These are phyloP conservation scores for Cheumatopsyche charites DNA, from an alignment of 1,140 invertebrate species.

Conservation along the genomic window DNA sequence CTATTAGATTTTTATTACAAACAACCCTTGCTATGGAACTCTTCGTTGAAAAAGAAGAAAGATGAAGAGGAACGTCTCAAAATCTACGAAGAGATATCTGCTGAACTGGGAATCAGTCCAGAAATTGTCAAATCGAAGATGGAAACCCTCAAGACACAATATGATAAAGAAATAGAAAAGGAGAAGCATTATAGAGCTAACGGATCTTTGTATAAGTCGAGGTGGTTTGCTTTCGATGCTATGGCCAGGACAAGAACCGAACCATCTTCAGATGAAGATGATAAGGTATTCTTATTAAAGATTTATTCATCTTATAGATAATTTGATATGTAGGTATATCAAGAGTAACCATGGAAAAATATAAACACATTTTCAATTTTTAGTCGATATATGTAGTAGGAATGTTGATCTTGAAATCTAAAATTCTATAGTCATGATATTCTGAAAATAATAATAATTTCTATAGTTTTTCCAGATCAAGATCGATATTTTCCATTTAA, in stretches of 20 bases:
- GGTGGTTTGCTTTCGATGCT: slow-evolving; percentile 14
- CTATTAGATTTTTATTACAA: not conserved
- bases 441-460: no score
- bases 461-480: no score
- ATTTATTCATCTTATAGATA: no score
- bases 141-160: not conserved
- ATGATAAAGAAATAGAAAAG: not conserved
- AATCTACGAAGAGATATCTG: not conserved
- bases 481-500: no score
- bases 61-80: not conserved
- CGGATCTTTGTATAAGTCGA: slow-evolving; percentile 1
- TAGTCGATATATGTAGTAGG: no score
- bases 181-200: slow-evolving; percentile 1
- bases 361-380: no score
- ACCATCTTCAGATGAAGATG: no score
- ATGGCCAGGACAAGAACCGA: not conserved
- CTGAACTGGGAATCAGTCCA: not conserved
- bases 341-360: no score
- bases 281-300: no score
- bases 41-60: not conserved
- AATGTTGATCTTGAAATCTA: no score
- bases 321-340: no score
- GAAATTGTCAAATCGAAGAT: not conserved
- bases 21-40: not conserved
- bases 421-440: no score